A percentile compares a stretch with the other conserved stretches of the same genome.
phyloP scores from a whole-genome alignment of 2,797 vertebrate species.

The Lacerta viridis region DNA sequence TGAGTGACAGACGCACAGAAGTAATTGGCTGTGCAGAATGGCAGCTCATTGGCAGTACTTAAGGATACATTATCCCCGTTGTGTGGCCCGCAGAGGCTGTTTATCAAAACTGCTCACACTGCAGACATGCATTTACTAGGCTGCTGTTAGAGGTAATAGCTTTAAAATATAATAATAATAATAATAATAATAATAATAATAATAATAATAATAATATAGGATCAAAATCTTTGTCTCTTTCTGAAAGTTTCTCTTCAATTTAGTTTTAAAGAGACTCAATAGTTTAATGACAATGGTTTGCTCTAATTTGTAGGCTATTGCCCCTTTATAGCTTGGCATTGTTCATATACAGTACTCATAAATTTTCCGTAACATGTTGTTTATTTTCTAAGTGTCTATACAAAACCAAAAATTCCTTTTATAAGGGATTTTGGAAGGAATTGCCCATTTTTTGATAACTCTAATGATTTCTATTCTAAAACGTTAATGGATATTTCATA shows the following conservation, averaged over 20 bases:
- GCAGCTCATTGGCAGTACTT: constrained; percentile 90
- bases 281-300: constrained; percentile 30
- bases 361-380: neutral
- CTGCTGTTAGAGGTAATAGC: constrained; percentile 82
- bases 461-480: neutral
- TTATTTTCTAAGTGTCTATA: neutral
- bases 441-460: neutral
- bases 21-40: constrained; percentile 92
- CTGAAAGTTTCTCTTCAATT: constrained; percentile 82
- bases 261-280: constrained; percentile 60
- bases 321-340: neutral
- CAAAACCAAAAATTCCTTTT: neutral
- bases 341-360: neutral
- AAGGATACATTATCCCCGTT: constrained; percentile 90
- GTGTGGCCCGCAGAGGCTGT: constrained; percentile 89
- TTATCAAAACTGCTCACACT: constrained; percentile 88
- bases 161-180: constrained; percentile 69
- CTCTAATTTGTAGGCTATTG: fast-evolving
- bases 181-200: constrained; percentile 55
- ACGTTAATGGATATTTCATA: neutral
- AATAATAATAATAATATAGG: constrained; percentile 58
- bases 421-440: neutral
- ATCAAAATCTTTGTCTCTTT: constrained; percentile 62
- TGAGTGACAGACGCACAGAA: constrained; percentile 90
- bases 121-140: constrained; percentile 84